Conservation (phyloP, 2,797 vertebrate genomes). For the Epinephelus awoara region DNA sequence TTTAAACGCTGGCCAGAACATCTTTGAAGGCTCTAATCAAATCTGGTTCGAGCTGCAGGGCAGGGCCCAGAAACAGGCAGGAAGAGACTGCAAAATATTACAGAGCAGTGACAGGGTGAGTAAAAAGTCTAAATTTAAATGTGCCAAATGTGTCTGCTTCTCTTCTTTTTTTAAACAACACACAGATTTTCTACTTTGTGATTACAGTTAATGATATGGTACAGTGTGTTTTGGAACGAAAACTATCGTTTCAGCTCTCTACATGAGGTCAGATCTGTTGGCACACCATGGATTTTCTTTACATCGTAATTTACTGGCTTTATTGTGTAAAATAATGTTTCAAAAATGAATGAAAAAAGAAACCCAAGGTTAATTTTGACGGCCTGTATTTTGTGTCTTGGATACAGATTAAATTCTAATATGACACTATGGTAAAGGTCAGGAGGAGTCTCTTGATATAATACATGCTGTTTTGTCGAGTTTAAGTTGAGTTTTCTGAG, state of each 20-base stretch:
- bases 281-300: not conserved
- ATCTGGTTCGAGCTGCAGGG: conserved; percentile 41
- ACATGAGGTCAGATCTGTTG: not conserved
- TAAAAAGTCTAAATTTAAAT: not conserved
- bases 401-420: not conserved
- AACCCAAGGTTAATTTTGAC: not conserved
- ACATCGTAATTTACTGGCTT: not conserved
- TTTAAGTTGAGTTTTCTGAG: not conserved
- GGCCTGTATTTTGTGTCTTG: not conserved
- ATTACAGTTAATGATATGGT: not conserved
- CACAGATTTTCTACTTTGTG: not conserved
- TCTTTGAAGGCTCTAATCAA: conserved; percentile 60
- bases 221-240: not conserved
- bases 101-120: not conserved
- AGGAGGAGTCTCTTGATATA: not conserved
- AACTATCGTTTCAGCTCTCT: not conserved
- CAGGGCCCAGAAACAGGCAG: conserved; percentile 13
- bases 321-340: not conserved
- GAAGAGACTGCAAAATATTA: conserved; percentile 23
- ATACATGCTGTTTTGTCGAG: not conserved
- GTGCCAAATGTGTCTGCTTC: not conserved
- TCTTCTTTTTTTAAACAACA: not conserved
- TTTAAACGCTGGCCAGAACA: conserved; percentile 32
- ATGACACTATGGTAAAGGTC: not conserved
- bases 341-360: not conserved